Conservation (phyloP, 2,113 vertebrate species). For the Ceyx melanurus region DNA sequence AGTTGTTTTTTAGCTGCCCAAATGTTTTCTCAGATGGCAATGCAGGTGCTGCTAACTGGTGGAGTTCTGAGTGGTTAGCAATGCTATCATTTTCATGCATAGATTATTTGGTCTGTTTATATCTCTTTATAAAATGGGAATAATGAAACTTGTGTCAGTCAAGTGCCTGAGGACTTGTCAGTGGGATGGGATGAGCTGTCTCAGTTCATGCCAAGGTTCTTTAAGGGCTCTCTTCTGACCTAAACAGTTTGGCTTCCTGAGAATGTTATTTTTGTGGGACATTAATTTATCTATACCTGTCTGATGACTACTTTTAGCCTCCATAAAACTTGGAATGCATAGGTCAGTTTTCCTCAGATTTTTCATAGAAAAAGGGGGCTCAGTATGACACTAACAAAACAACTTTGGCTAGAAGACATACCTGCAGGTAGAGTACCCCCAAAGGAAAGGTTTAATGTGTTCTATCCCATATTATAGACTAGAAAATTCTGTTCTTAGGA, state of each 20-base stretch:
- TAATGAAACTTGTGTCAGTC: background rate
- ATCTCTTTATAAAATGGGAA: background rate
- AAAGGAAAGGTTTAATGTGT: background rate
- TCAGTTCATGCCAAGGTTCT: background rate
- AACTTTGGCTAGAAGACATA: background rate
- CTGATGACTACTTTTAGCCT: background rate
- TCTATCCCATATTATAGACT: background rate
- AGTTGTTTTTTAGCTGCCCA: too few relatives aligned
- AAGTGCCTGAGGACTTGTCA: background rate
- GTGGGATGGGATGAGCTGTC: background rate
- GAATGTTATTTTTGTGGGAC: background rate
- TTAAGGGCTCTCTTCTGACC: background rate
- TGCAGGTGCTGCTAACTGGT: background rate
- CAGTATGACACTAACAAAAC: background rate
- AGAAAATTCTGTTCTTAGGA: background rate
- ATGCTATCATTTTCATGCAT: background rate
- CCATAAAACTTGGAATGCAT: background rate
- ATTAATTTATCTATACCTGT: background rate
- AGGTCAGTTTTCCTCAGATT: rapidly evolving
- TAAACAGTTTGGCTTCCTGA: background rate
- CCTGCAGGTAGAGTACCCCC: background rate
- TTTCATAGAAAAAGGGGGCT: background rate
- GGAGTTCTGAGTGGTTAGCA: background rate
- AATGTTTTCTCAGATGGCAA: too few relatives aligned
- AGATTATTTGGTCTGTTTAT: background rate